Conservation (phyloP, 2,113 vertebrate genomes). For the Amia ocellicauda region DNA sequence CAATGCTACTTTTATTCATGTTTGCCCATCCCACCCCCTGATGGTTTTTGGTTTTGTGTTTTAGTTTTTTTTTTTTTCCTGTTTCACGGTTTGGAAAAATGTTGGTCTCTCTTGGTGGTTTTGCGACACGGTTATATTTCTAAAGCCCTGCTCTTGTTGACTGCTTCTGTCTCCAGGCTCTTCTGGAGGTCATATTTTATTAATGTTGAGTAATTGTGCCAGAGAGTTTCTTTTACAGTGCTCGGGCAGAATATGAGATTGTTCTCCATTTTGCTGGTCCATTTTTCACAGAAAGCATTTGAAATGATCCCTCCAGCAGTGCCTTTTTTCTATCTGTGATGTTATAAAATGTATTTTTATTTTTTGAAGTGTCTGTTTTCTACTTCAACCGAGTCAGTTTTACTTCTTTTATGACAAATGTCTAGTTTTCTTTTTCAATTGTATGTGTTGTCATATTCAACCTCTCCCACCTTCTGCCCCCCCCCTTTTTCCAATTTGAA, state of each 20-base stretch:
- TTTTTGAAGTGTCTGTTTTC: conserved; percentile 7
- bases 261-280: conserved; percentile 2
- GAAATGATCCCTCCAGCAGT: background rate
- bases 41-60: too few species aligned
- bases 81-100: background rate
- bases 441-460: background rate
- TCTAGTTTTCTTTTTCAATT: background rate
- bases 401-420: background rate
- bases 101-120: background rate
- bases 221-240: background rate
- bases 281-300: conserved; percentile 2
- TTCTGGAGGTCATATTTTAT: background rate
- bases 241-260: background rate
- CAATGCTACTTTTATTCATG: too few species aligned
- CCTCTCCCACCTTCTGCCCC: background rate
- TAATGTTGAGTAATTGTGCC: conserved; percentile 1
- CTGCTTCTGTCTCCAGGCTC: background rate
- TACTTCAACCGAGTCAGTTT: background rate
- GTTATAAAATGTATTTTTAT: conserved; percentile 5
- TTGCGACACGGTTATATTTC: too few species aligned
- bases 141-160: background rate
- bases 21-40: too few species aligned
- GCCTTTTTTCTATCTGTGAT: background rate
- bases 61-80: too few species aligned
- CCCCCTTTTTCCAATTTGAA: background rate